Evolutionary conservation across 2,888 invertebrate genomes (phyloP).

Genomic region (Sturmia bella): DNA sequence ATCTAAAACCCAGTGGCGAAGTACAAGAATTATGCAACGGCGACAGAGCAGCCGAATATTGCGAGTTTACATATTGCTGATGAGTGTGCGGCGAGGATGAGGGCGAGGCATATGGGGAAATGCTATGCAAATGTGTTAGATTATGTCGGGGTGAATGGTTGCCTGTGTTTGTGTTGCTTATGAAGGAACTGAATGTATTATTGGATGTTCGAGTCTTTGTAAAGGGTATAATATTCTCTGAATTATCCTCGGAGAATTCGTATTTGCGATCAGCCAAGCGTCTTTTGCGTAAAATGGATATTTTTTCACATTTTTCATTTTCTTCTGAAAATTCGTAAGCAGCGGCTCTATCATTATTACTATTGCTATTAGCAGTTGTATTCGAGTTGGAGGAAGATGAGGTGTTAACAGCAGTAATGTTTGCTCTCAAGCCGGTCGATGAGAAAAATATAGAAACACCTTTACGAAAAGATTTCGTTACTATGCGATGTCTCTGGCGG

Average conservation of each 20-base stretch:
- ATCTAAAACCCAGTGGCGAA: constrained; percentile 77
- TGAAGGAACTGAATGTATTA: constrained; percentile 71
- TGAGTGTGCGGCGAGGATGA: constrained; percentile 80
- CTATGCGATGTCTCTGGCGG: constrained; percentile 77
- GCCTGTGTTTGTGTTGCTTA: constrained; percentile 37
- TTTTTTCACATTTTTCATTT: constrained; percentile 91
- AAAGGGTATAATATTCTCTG: constrained; percentile 84
- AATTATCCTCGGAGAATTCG: constrained; percentile 92
- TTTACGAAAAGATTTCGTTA: constrained; percentile 80
- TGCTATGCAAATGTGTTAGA: constrained; percentile 76
- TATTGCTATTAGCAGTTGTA: constrained; percentile 82
- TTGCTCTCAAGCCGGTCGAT: constrained; percentile 73
- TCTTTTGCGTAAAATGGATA: constrained; percentile 92
- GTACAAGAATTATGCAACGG: constrained; percentile 70
- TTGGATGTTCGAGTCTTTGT: constrained; percentile 78
- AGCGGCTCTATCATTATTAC: constrained; percentile 82
- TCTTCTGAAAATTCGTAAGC: constrained; percentile 94
- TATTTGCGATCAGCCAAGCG: constrained; percentile 95
- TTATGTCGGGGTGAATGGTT: constrained; percentile 62
- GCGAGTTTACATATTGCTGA: constrained; percentile 56
- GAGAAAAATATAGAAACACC: constrained; percentile 74
- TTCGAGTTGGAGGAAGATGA: constrained; percentile 46
- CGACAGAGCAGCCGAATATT: constrained; percentile 68
- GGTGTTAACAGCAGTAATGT: constrained; percentile 44
- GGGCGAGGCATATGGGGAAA: constrained; percentile 81